These are phyloP conservation scores for Thunnus thynnus DNA, from an alignment of 2,113 vertebrate genomes.

Conservation along the genomic window DNA sequence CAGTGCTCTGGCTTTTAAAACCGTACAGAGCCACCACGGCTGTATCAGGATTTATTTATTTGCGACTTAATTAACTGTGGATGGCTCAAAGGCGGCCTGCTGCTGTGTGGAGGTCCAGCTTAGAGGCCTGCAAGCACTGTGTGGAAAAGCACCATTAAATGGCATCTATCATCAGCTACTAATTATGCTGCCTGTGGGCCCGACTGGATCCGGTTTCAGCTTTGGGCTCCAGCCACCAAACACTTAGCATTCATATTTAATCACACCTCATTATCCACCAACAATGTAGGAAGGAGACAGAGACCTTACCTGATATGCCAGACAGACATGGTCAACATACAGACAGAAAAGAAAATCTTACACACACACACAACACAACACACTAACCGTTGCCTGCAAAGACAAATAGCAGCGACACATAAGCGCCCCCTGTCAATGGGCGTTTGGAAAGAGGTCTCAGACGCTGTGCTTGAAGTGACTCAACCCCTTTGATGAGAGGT, in stretches of 20 bases:
- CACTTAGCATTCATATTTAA: slow-evolving; percentile 89
- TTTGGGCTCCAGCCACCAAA: slow-evolving; percentile 85
- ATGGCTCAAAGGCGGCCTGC: slow-evolving; percentile 64
- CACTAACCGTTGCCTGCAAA: slow-evolving; percentile 48
- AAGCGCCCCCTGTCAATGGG: slow-evolving; percentile 7
- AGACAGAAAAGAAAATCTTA: slow-evolving; percentile 55
- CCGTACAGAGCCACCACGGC: slow-evolving; percentile 13
- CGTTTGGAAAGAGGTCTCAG: slow-evolving; percentile 29
- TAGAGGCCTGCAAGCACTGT: slow-evolving; percentile 44
- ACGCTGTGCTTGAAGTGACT: slow-evolving; percentile 63
- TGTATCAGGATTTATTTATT: slow-evolving; percentile 67
- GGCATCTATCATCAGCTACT: slow-evolving; percentile 85
- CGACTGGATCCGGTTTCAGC: slow-evolving; percentile 82
- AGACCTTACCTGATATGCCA: slow-evolving; percentile 79
- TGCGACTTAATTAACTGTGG: slow-evolving; percentile 77
- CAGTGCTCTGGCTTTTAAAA: slow-evolving; percentile 13
- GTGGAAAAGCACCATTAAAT: slow-evolving; percentile 75
- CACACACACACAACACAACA: slow-evolving; percentile 34
- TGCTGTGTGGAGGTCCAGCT: slow-evolving; percentile 68
- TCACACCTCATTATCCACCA: slow-evolving; percentile 84
- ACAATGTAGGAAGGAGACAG: slow-evolving; percentile 85
- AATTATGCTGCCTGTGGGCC: slow-evolving; percentile 83
- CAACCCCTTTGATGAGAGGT: slow-evolving; percentile 72
- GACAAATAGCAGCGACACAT: slow-evolving; percentile 45
- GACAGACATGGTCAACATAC: slow-evolving; percentile 70